Evolutionary conservation across 23 tunicate species (phyloP).

Genomic region (Ciona savignyi): DNA sequence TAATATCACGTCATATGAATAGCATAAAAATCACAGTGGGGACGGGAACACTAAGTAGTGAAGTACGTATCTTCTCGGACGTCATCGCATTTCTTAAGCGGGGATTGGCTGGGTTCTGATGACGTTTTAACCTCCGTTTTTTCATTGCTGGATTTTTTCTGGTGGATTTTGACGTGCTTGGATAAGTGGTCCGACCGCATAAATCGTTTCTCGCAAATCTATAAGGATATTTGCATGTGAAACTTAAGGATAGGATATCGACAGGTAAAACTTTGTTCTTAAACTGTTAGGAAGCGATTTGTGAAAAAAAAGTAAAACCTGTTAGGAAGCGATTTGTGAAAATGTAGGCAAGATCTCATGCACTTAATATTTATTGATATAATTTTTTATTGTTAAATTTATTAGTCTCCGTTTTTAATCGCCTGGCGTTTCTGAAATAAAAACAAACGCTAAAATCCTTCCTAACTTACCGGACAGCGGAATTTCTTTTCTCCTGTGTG

Average conservation of each 20-base stretch:
- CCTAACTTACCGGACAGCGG: conserved; percentile 84
- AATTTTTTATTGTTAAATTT: too few relatives aligned
- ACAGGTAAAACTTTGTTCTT: too few relatives aligned
- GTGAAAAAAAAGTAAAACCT: too few relatives aligned
- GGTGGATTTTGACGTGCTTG: conserved; percentile 88
- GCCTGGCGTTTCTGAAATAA: too few relatives aligned
- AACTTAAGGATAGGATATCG: too few relatives aligned
- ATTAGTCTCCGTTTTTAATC: too few relatives aligned
- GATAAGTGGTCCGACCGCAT: conserved; percentile 98
- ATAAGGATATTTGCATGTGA: not conserved
- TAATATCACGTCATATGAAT: too few relatives aligned
- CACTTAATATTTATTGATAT: too few relatives aligned
- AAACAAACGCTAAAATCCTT: too few relatives aligned
- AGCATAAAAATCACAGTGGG: not conserved
- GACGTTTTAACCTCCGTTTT: not conserved
- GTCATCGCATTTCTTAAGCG: not conserved
- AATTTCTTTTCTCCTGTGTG: conserved; percentile 99
- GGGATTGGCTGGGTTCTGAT: not conserved
- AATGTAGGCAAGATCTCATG: too few relatives aligned
- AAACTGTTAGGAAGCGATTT: too few relatives aligned
- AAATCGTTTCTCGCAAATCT: conserved; percentile 91
- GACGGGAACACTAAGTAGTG: not conserved
- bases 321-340: too few relatives aligned
- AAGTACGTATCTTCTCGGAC: not conserved
- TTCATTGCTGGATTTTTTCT: conserved; percentile 26